Conservation (phyloP, 2,113 vertebrate species). For the Lota lota region DNA sequence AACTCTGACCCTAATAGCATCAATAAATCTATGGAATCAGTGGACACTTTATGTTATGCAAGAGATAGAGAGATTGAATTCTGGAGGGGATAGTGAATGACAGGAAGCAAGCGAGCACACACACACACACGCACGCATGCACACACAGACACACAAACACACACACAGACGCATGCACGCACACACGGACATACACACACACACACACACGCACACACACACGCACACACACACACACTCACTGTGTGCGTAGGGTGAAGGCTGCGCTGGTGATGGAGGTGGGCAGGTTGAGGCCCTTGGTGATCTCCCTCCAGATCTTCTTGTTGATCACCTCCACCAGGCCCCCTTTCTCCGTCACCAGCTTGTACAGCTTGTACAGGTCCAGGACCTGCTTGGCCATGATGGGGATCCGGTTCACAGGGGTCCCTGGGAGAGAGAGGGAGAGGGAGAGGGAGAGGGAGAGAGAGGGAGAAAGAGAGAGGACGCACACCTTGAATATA, state of each 20-base stretch:
- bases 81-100: slow-evolving; percentile 32
- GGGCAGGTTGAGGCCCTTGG: slow-evolving; percentile 94
- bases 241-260: slow-evolving; percentile 96
- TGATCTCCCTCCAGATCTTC: slow-evolving; percentile 98
- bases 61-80: slow-evolving; percentile 37
- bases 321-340: slow-evolving; percentile 98
- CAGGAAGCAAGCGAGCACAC: slow-evolving; percentile 43
- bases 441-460: too few relatives aligned
- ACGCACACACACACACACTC: slow-evolving; percentile 31
- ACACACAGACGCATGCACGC: slow-evolving; percentile 12
- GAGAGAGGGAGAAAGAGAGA: too few relatives aligned
- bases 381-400: slow-evolving; percentile 98
- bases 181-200: slow-evolving; percentile 18
- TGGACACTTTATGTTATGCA: slow-evolving; percentile 48
- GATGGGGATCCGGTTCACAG: slow-evolving; percentile 96
- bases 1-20: slow-evolving; percentile 61
- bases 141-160: slow-evolving; percentile 71
- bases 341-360: slow-evolving; percentile 95
- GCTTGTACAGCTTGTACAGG: slow-evolving; percentile 94
- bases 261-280: slow-evolving; percentile 98
- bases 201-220: not conserved
- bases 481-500: too few relatives aligned
- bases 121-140: slow-evolving; percentile 33
- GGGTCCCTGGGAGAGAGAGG: slow-evolving; percentile 77
- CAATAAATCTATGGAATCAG: slow-evolving; percentile 67